Percentiles rank a stretch among this genome's conserved stretches.
Evolutionary conservation across 1,140 invertebrate species (phyloP).

Genomic region (Diuraphis noxia): DNA sequence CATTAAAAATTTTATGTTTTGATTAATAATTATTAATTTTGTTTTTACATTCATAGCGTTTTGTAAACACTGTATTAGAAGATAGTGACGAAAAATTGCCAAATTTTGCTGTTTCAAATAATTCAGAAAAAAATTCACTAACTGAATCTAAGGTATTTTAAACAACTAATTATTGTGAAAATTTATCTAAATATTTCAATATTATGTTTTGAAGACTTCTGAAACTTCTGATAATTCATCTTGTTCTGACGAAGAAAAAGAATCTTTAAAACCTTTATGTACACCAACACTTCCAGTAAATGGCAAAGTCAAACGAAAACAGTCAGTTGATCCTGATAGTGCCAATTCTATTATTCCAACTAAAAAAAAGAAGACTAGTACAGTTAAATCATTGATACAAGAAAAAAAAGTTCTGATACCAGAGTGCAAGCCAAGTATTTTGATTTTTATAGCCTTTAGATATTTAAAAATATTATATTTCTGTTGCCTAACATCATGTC

Average conservation of each 20-base stretch:
- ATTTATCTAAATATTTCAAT: not conserved
- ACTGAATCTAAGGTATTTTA: slow-evolving; percentile 35
- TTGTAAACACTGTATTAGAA: slow-evolving; percentile 49
- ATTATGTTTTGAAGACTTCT: slow-evolving; percentile 20
- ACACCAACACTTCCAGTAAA: not conserved
- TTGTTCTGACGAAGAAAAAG: slow-evolving; percentile 37
- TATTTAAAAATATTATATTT: not conserved
- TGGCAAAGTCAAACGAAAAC: slow-evolving; percentile 47
- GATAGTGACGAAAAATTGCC: slow-evolving; percentile 50
- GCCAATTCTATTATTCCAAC: slow-evolving; percentile 55
- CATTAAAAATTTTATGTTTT: not conserved
- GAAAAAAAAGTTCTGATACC: slow-evolving; percentile 55
- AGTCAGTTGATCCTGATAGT: slow-evolving; percentile 48
- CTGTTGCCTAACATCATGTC: not conserved
- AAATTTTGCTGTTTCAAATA: slow-evolving; percentile 30
- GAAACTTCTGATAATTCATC: slow-evolving; percentile 18
- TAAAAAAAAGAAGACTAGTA: slow-evolving; percentile 58
- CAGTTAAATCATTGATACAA: slow-evolving; percentile 57
- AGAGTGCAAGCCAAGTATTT: slow-evolving; percentile 42
- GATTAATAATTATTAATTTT: not conserved
- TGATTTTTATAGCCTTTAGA: not conserved
- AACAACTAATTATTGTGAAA: not conserved
- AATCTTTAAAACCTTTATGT: not conserved
- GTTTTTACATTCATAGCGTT: slow-evolving; percentile 4
- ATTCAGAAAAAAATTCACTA: slow-evolving; percentile 33